Evolutionary conservation across 2,797 vertebrate species (phyloP).

Genomic region (Myotis planiceps): DNA sequence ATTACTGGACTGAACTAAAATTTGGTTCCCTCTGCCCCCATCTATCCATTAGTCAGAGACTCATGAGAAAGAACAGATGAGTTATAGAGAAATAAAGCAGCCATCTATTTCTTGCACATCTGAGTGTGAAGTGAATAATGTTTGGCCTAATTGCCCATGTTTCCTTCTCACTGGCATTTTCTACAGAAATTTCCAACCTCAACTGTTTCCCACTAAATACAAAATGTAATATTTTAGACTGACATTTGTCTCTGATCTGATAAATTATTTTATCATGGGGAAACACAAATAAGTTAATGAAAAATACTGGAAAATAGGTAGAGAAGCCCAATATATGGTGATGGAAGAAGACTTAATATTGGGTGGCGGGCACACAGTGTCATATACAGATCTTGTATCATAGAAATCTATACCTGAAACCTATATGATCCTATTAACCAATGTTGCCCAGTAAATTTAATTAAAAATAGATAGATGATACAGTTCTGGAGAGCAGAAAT

Average conservation of each 20-base stretch:
- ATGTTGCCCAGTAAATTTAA: not conserved
- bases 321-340: not conserved
- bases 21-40: not conserved
- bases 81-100: not conserved
- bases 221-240: not conserved
- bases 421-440: not conserved
- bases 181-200: not conserved
- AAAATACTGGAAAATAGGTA: not conserved
- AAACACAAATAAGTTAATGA: not conserved
- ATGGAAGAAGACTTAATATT: not conserved
- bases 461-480: not conserved
- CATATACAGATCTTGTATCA: not conserved
- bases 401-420: not conserved
- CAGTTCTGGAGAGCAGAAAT: not conserved
- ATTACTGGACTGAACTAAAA: not conserved
- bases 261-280: not conserved
- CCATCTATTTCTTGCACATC: not conserved
- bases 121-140: not conserved
- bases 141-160: not conserved
- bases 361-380: not conserved
- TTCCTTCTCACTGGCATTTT: not conserved
- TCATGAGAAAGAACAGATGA: not conserved
- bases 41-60: not conserved
- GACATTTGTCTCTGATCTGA: not conserved
- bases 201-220: not conserved